A percentile compares a stretch with the other conserved stretches of the same genome.
These are phyloP conservation scores for Aphaenogaster ashmeadi DNA, from an alignment of 1,140 invertebrate genomes.

Conservation along the genomic window DNA sequence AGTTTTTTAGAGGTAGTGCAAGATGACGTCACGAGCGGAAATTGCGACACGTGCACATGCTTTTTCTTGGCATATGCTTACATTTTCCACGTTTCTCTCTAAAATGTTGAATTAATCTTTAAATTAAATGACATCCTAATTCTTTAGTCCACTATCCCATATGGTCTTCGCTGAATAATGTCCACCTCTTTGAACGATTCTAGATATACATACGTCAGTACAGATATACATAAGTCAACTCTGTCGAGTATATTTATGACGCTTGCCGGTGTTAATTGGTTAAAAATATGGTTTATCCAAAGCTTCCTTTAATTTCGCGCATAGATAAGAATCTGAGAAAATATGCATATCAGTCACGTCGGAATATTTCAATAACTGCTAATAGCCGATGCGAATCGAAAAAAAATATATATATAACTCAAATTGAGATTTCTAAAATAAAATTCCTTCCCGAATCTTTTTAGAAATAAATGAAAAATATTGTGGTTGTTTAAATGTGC, in stretches of 20 bases:
- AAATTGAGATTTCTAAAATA: neutral
- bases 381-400: slow-evolving; percentile 11
- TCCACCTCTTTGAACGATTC: neutral
- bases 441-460: neutral
- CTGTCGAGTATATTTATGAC: neutral
- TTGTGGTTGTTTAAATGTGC: slow-evolving; percentile 26
- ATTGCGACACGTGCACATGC: slow-evolving; percentile 16
- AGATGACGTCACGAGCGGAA: slow-evolving; percentile 17
- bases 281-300: neutral
- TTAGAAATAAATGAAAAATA: neutral
- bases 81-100: slow-evolving; percentile 9
- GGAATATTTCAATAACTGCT: neutral
- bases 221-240: neutral
- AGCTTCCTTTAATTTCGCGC: neutral
- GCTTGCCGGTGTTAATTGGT: neutral
- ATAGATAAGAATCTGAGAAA: neutral
- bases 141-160: neutral
- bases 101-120: slow-evolving; percentile 4
- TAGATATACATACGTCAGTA: neutral
- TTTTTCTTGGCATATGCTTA: neutral
- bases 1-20: neutral
- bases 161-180: neutral
- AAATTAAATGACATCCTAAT: slow-evolving; percentile 20
- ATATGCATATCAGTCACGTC: neutral
- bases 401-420: slow-evolving; percentile 13